Base-by-base conservation (phyloP, 1,140 invertebrate species). In the Holotrichia oblita region DNA sequence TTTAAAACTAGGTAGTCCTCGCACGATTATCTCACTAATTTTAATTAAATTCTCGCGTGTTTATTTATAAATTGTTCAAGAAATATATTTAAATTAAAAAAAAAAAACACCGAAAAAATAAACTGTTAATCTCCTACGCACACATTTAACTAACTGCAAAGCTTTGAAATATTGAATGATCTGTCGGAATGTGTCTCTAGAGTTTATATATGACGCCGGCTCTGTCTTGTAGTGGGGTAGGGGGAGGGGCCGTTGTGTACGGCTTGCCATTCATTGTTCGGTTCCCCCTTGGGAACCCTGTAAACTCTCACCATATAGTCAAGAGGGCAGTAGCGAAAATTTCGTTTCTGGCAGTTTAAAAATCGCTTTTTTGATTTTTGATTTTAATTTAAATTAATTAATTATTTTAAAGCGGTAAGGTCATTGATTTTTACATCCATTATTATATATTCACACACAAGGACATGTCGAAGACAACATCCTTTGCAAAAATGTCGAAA, bases 111-210 rank as follows among this genome's bases (percentile, higher is more conserved):
- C 27, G 4, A 34, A 34, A 34, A n/a, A n/a, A n/a, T n/a, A n/a
- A n/a, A n/a, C n/a, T n/a, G n/a, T n/a, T n/a, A n/a, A 34, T 34
- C 27, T 34, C 27, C 27, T 34, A 34, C 27, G 27, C 27, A 34
- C 27, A 34, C 27, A 34, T 34, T 34, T 40, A 10, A 69, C 20
- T 40, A 22, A 72, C 8, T 72, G 64, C 34, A 24, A 72, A 40
- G 22, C 64, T 72, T 34, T 27, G 22, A n/a, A 72, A 27, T n/a
- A 72, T 72, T 72, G 64, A 72, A 72, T 72, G 64, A 72, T 72
- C n/a, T 72, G 20, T 72, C 8, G 64, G 64, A 72, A 72, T 72
- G 64, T n/a, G 14, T 40, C 22, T 72, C 24, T 14, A 22, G 7
- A 22, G 64, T 24, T 34, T 72, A 72, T 72, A 72, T 72, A 72